A percentile compares a stretch with the other conserved stretches of the same genome.
phyloP scores from a whole-genome alignment of 2,797 vertebrate species.

The Amblyopsis hoosieri region DNA sequence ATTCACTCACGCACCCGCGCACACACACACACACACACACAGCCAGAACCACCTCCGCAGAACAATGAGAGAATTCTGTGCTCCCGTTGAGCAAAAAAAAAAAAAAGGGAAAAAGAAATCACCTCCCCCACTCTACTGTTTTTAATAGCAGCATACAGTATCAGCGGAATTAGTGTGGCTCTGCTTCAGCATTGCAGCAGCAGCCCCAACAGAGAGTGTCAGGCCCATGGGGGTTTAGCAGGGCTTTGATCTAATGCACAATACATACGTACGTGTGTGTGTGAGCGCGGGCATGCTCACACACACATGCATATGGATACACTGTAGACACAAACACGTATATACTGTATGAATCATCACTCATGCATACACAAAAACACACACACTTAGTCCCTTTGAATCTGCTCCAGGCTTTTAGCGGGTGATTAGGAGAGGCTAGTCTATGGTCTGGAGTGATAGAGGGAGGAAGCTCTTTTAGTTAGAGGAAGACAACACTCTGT shows the following conservation, averaged over 20 bases:
- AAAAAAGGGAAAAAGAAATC: background rate
- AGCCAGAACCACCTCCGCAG: conserved; percentile 34
- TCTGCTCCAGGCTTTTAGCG: conserved; percentile 70
- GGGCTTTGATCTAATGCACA: conserved; percentile 77
- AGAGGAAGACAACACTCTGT: conserved; percentile 70
- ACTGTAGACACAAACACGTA: conserved; percentile 25
- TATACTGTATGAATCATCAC: conserved; percentile 31
- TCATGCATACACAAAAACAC: conserved; percentile 4
- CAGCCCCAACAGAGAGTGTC: conserved; percentile 71
- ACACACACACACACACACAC: conserved; percentile 15
- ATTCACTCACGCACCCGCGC: background rate
- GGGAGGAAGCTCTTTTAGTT: conserved; percentile 74
- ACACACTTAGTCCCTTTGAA: conserved; percentile 63
- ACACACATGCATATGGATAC: background rate
- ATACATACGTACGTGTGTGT: conserved; percentile 61
- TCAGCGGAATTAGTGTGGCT: conserved; percentile 72
- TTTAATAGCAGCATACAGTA: conserved; percentile 71
- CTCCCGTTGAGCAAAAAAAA: conserved; percentile 51
- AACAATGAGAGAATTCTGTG: conserved; percentile 63
- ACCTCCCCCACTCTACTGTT: conserved; percentile 48
- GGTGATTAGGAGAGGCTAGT: conserved; percentile 72
- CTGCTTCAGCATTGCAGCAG: conserved; percentile 49
- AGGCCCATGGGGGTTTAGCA: conserved; percentile 68
- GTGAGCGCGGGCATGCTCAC: conserved; percentile 4
- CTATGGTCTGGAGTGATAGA: conserved; percentile 68